Evolutionary conservation across 2,888 invertebrate genomes (phyloP).

Genomic region (Blomia tropicalis): DNA sequence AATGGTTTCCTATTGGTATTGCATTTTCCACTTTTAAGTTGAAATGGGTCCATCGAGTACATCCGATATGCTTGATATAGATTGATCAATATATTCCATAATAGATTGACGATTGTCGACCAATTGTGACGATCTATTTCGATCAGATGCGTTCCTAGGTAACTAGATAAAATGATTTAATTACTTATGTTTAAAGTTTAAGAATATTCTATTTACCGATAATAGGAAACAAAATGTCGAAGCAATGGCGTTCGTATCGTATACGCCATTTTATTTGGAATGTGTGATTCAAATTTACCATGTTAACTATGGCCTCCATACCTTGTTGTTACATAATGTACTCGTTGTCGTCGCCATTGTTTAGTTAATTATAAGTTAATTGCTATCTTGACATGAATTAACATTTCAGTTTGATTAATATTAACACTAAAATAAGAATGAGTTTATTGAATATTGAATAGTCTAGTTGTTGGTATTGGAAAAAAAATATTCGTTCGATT

Average conservation of each 20-base stretch:
- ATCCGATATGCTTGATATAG: background rate
- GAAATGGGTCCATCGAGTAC: background rate
- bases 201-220: no score
- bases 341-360: background rate
- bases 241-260: background rate
- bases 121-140: no score
- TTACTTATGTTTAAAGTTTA: no score
- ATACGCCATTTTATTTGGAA: background rate
- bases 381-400: background rate
- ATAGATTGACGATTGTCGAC: background rate
- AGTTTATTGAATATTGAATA: no score
- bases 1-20: background rate
- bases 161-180: no score
- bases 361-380: background rate
- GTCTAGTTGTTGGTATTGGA: no score
- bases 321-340: background rate
- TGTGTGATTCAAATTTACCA: background rate
- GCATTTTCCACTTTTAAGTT: background rate
- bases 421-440: no score
- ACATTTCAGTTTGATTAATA: background rate
- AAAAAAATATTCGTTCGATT: no score
- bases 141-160: no score
- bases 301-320: no score
- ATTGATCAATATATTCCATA: background rate
- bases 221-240: background rate